Percentiles rank a stretch among this genome's conserved stretches.
Evolutionary conservation across 2,113 vertebrate genomes (phyloP).

Genomic region (Leptobrachium ailaonicum): DNA sequence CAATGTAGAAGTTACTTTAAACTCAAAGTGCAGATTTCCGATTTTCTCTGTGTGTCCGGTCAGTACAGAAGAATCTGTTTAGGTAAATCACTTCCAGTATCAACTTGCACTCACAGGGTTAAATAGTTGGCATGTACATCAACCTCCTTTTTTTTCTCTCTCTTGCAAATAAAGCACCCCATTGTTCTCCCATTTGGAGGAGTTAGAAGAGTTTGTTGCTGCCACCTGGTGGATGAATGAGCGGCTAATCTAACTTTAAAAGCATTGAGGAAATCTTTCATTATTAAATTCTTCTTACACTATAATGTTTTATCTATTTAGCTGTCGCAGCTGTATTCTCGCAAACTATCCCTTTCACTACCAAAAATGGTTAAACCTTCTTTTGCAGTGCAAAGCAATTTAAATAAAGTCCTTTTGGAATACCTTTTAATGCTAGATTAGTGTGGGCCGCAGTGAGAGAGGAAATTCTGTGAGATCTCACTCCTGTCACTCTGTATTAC

Average conservation of each 20-base stretch:
- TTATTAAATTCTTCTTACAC: too few relatives aligned
- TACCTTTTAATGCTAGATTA: too few relatives aligned
- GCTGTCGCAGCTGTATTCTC: too few relatives aligned
- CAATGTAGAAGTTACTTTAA: slow-evolving; percentile 1
- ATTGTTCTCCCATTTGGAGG: slow-evolving; percentile 30
- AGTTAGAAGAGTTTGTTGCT: slow-evolving; percentile 6
- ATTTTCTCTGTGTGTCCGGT: slow-evolving; percentile 11
- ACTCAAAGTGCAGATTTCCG: slow-evolving; percentile 15
- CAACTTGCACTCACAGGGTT: slow-evolving; percentile 1
- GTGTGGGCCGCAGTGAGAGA: too few relatives aligned
- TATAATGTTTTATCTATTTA: too few relatives aligned
- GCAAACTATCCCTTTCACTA: too few relatives aligned
- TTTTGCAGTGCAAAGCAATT: too few relatives aligned
- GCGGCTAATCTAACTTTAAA: not conserved
- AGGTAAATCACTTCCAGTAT: slow-evolving; percentile 12
- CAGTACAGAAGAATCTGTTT: slow-evolving; percentile 1
- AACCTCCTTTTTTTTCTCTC: slow-evolving; percentile 26
- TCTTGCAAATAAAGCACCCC: slow-evolving; percentile 27
- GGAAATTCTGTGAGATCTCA: too few relatives aligned
- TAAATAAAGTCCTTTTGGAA: too few relatives aligned
- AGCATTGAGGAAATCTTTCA: too few relatives aligned
- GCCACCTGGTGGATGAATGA: slow-evolving; percentile 34
- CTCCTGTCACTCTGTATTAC: too few relatives aligned
- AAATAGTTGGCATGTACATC: slow-evolving; percentile 33
- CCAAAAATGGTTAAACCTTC: too few relatives aligned